Evolutionary conservation across 2,888 invertebrate genomes (phyloP).

Genomic region (Rhopalosiphum nymphaeae): DNA sequence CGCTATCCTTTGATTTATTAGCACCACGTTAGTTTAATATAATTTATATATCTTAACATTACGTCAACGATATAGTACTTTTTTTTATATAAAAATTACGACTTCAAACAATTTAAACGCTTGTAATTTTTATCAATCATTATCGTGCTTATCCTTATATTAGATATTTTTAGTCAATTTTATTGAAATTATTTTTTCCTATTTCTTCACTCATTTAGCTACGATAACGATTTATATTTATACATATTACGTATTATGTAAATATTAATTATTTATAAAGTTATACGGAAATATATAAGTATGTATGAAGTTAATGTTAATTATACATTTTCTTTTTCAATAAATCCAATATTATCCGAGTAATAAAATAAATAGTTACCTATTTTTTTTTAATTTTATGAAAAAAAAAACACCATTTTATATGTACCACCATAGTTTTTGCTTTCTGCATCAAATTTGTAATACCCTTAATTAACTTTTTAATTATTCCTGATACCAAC

Average conservation of each 20-base stretch:
- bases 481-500: not conserved
- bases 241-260: no score
- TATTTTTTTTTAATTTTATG: not conserved
- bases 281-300: not conserved
- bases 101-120: conserved; percentile 18
- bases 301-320: not conserved
- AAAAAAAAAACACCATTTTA: no score
- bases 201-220: not conserved
- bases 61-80: not conserved
- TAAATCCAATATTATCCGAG: not conserved
- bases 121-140: not conserved
- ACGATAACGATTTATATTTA: no score
- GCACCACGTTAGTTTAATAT: not conserved
- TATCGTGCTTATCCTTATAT: not conserved
- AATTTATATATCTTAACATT: not conserved
- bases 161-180: not conserved
- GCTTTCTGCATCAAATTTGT: not conserved
- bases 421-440: not conserved
- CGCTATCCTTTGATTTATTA: conserved; percentile 43
- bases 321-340: not conserved
- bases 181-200: not conserved
- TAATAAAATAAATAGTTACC: not conserved
- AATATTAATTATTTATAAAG: not conserved
- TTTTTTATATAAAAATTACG: not conserved
- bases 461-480: not conserved